A percentile compares a stretch with the other conserved stretches of the same genome.
Evolutionary conservation across 2,888 invertebrate genomes (phyloP).

Genomic region (Arenicola marina): DNA sequence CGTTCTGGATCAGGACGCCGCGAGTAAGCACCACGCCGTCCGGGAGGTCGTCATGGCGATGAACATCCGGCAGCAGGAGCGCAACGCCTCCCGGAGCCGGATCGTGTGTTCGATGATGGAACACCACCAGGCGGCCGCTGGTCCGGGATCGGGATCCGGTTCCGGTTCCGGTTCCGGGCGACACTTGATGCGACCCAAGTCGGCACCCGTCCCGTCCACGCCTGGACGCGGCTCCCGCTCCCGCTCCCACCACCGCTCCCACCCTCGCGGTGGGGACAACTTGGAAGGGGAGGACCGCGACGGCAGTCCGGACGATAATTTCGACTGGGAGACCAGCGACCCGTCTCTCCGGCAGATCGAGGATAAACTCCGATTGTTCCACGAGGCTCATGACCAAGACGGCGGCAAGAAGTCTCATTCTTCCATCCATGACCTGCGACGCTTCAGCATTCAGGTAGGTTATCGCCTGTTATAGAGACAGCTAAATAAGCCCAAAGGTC

Average conservation of each 20-base stretch:
- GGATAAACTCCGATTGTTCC: constrained; percentile 20
- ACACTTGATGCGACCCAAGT: constrained; percentile 13
- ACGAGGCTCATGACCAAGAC: background rate
- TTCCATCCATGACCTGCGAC: constrained; percentile 5
- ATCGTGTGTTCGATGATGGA: constrained; percentile 27
- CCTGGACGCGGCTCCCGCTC: too few relatives aligned
- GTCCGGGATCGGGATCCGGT: background rate
- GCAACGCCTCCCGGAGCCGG: constrained; percentile 10
- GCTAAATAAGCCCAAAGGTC: too few relatives aligned
- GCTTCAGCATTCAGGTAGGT: constrained; percentile 15
- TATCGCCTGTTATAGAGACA: too few relatives aligned
- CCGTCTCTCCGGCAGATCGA: constrained; percentile 42
- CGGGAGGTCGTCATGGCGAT: constrained; percentile 13
- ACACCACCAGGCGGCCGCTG: background rate
- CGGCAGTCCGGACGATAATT: constrained; percentile 36
- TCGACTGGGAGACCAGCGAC: constrained; percentile 54
- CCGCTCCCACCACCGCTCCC: too few relatives aligned
- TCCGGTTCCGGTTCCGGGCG: background rate
- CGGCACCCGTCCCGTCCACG: constrained; percentile 22
- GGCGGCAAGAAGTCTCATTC: background rate
- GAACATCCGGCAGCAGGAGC: constrained; percentile 7
- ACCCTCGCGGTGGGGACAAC: background rate
- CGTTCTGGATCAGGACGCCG: too few relatives aligned
- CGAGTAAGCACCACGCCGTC: too few relatives aligned
- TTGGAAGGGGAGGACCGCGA: constrained; percentile 8